A percentile compares a stretch with the other conserved stretches of the same genome.
These are phyloP conservation scores for Aradophagus sp. DNA, from an alignment of 1,140 invertebrate species.

Conservation along the genomic window DNA sequence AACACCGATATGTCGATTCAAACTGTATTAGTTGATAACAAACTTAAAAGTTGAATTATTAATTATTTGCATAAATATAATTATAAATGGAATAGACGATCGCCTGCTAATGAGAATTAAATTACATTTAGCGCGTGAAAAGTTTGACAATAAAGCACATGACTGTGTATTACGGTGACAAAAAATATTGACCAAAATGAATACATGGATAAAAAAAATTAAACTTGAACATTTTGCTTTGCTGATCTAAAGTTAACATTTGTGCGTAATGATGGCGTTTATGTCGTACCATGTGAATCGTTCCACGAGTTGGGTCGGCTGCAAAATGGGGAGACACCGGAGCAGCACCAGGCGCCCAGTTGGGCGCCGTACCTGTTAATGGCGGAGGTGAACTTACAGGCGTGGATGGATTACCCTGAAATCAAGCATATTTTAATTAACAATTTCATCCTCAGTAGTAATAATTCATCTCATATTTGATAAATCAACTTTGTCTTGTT, in stretches of 20 bases:
- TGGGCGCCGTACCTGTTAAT: conserved; percentile 78
- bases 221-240: too few species aligned
- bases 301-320: conserved; percentile 73
- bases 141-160: conserved; percentile 54
- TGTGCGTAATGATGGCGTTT: not conserved
- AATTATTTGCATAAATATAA: too few species aligned
- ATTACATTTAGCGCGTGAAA: conserved; percentile 46
- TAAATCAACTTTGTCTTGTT: too few species aligned
- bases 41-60: too few species aligned
- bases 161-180: conserved; percentile 48
- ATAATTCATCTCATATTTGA: too few species aligned
- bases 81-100: conserved; percentile 55
- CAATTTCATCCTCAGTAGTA: too few species aligned
- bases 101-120: conserved; percentile 36
- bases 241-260: conserved; percentile 18
- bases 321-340: conserved; percentile 76
- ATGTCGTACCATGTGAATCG: conserved; percentile 75
- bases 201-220: conserved; percentile 26
- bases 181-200: conserved; percentile 36
- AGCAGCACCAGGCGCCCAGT: conserved; percentile 76
- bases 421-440: conserved; percentile 64
- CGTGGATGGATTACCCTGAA: conserved; percentile 92
- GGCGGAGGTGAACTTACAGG: conserved; percentile 91
- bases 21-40: conserved; percentile 16
- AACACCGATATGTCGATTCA: conserved; percentile 16